Percentiles rank a stretch among this genome's conserved stretches.
Evolutionary conservation across 2,888 invertebrate genomes (phyloP).

Genomic region (Macroteleia sp.): DNA sequence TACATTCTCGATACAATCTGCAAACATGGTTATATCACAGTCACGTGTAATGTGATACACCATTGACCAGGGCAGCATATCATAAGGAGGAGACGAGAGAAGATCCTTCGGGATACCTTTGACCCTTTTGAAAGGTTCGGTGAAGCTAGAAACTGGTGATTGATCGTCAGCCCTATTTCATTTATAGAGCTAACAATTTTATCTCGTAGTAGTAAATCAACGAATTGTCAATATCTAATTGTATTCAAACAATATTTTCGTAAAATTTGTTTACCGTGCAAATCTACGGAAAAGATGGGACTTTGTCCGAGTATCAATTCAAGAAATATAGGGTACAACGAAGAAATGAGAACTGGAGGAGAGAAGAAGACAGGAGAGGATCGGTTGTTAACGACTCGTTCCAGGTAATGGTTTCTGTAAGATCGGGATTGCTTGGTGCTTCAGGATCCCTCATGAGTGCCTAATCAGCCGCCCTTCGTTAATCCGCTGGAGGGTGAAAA

Average conservation of each 20-base stretch:
- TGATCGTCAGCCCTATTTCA: too few species aligned
- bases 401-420: conserved; percentile 60
- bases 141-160: too few species aligned
- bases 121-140: conserved; percentile 14
- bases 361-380: conserved; percentile 10
- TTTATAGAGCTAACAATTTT: neutral
- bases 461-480: conserved; percentile 79
- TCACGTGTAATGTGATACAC: conserved; percentile 83
- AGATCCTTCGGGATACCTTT: conserved; percentile 65
- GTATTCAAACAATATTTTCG: neutral
- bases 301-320: neutral
- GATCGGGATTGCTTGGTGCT: conserved; percentile 68
- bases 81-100: neutral
- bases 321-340: neutral
- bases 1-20: conserved; percentile 54
- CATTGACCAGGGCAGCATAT: conserved; percentile 79
- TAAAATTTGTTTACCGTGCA: neutral
- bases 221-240: conserved; percentile 6
- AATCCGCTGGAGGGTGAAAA: conserved; percentile 79
- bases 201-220: neutral
- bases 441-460: conserved; percentile 75
- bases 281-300: neutral
- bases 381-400: conserved; percentile 26
- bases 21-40: conserved; percentile 69
- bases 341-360: conserved; percentile 27